These are phyloP conservation scores for Myotis lucifugus DNA, from an alignment of 2,113 vertebrate species.

Conservation along the genomic window DNA sequence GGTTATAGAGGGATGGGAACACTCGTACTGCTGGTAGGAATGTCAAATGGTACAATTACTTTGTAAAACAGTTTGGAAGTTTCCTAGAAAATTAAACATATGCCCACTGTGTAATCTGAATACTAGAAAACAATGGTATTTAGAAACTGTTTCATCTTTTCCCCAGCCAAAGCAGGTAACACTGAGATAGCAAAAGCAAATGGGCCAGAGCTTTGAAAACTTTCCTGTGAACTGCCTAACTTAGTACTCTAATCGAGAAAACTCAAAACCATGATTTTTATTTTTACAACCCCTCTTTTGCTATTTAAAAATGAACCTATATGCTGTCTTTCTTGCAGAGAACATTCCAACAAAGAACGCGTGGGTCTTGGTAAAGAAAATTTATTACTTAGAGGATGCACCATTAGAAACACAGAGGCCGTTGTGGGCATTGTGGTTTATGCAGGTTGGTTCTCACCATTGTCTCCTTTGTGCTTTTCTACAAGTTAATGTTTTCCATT, in stretches of 20 bases:
- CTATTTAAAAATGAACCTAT: background rate
- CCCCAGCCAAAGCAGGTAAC: background rate
- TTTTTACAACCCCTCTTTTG: background rate
- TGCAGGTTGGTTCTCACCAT: conserved; percentile 88
- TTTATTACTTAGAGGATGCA: conserved; percentile 93
- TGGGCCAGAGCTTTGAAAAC: background rate
- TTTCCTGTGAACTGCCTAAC: background rate
- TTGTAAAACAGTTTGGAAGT: background rate
- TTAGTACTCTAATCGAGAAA: background rate
- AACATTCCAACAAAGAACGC: conserved; percentile 88
- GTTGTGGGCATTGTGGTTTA: conserved; percentile 96
- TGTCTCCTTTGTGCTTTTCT: background rate
- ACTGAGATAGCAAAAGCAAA: background rate
- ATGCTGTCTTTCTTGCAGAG: conserved; percentile 82
- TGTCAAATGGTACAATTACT: background rate
- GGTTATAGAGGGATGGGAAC: background rate
- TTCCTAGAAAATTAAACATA: background rate
- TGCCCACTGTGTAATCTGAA: background rate
- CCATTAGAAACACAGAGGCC: conserved; percentile 93
- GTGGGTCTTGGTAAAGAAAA: conserved; percentile 93
- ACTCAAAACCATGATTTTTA: background rate
- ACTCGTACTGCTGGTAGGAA: background rate
- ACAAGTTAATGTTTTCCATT: background rate
- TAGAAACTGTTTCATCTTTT: background rate
- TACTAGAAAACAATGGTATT: background rate